phyloP scores from a whole-genome alignment of 2,888 invertebrate genomes.

The Cheilosia scutellata region DNA sequence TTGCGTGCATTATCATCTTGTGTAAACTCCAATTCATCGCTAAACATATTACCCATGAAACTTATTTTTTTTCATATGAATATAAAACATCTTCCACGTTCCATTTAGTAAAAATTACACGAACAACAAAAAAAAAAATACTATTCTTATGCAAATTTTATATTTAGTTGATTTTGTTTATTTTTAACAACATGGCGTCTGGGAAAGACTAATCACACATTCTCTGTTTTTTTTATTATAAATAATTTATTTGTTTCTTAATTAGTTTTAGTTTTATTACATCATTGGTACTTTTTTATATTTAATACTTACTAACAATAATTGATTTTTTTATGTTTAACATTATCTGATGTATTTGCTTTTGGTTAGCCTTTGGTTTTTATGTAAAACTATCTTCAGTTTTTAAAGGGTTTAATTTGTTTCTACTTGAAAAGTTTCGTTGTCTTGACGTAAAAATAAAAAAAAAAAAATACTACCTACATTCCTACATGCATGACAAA shows the following conservation, averaged over 20 bases:
- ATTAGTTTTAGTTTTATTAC: conserved; percentile 59
- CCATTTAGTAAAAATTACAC: conserved; percentile 34
- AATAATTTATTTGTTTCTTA: conserved; percentile 51
- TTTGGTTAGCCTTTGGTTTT: conserved; percentile 61
- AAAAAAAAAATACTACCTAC: conserved; percentile 1
- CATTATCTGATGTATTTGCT: conserved; percentile 40
- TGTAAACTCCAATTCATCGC: background rate
- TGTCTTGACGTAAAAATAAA: conserved; percentile 7
- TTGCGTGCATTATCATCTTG: background rate
- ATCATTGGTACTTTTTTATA: conserved; percentile 46
- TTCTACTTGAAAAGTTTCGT: conserved; percentile 25
- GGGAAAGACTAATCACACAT: conserved; percentile 85
- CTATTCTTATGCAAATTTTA: conserved; percentile 67
- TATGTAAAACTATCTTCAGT: conserved; percentile 8
- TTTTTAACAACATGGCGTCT: conserved; percentile 82
- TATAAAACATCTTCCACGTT: conserved; percentile 50
- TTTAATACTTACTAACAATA: conserved; percentile 60
- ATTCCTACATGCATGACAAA: conserved; percentile 61
- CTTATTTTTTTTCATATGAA: conserved; percentile 20
- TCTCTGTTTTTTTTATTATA: conserved; percentile 65
- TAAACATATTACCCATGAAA: conserved; percentile 40
- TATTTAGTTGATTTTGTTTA: conserved; percentile 76
- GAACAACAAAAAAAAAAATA: conserved; percentile 67
- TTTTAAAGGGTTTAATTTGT: conserved; percentile 20
- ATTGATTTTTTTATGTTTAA: conserved; percentile 42